These are phyloP conservation scores for Anomalospiza imberbis DNA, from an alignment of 2,797 vertebrate genomes.

Conservation along the genomic window DNA sequence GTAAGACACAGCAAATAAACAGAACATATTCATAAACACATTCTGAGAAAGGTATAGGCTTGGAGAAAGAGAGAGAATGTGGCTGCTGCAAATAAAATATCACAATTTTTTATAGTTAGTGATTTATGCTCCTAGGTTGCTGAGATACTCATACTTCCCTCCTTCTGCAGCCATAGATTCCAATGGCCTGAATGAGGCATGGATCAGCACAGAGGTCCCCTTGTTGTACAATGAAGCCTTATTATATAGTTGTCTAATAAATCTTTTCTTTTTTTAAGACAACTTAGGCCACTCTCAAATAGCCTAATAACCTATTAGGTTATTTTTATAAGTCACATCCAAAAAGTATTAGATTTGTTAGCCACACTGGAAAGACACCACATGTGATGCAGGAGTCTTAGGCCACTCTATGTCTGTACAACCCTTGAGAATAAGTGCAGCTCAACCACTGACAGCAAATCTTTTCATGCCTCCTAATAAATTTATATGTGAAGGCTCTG, in stretches of 20 bases:
- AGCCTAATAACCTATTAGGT: neutral
- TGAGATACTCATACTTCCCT: neutral
- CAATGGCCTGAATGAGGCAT: neutral
- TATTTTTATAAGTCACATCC: neutral
- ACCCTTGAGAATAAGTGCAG: neutral
- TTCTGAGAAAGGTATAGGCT: neutral
- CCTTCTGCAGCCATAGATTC: neutral
- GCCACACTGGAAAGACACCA: neutral
- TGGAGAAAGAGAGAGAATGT: neutral
- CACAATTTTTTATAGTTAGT: neutral
- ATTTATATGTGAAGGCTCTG: neutral
- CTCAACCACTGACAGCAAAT: neutral
- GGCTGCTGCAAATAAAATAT: slow-evolving; percentile 10
- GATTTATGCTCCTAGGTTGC: neutral
- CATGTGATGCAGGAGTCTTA: neutral
- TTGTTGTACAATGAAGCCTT: neutral
- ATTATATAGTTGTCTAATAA: neutral
- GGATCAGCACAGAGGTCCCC: neutral
- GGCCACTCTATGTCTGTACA: neutral
- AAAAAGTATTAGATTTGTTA: neutral
- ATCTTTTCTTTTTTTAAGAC: neutral
- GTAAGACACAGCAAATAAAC: slow-evolving; percentile 68
- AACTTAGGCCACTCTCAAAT: neutral
- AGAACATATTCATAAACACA: neutral
- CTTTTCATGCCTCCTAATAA: neutral